Evolutionary conservation across 1,140 invertebrate genomes (phyloP).

Genomic region (Reticulitermes speratus): DNA sequence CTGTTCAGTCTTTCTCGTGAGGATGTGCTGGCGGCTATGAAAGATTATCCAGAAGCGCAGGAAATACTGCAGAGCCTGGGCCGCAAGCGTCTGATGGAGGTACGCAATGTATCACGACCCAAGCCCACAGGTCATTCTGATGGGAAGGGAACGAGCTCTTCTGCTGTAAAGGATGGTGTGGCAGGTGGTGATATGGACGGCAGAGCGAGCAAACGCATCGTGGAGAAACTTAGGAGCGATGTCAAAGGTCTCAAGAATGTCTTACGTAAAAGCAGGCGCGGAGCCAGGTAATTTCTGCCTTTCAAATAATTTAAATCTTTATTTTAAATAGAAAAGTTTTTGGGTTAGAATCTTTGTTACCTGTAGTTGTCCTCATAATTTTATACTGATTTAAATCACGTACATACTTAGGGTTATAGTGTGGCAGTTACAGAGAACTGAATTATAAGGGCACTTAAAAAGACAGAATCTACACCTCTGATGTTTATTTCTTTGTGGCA

Average conservation of each 20-base stretch:
- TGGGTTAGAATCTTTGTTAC: too few relatives aligned
- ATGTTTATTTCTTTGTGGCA: too few relatives aligned
- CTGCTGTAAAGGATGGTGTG: not conserved
- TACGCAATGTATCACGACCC: conserved; percentile 49
- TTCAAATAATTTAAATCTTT: not conserved
- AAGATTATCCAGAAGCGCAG: conserved; percentile 95
- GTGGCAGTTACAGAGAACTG: too few relatives aligned
- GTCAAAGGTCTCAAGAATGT: conserved; percentile 73
- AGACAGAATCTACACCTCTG: too few relatives aligned
- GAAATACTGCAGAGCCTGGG: conserved; percentile 87
- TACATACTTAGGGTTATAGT: too few relatives aligned
- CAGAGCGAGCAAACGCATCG: conserved; percentile 69
- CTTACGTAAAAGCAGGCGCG: conserved; percentile 60
- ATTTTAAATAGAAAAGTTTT: not conserved
- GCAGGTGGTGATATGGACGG: conserved; percentile 49
- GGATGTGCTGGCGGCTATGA: conserved; percentile 91
- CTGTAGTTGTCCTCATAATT: too few relatives aligned
- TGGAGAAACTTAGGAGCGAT: conserved; percentile 78
- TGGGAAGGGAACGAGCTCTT: not conserved
- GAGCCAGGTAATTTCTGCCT: conserved; percentile 38
- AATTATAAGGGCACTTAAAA: too few relatives aligned
- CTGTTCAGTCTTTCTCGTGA: conserved; percentile 93
- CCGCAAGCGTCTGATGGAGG: conserved; percentile 84
- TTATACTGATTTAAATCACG: too few relatives aligned
- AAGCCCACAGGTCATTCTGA: not conserved